Conservation (phyloP, 2,113 vertebrate genomes). For the Tyrannus savana region DNA sequence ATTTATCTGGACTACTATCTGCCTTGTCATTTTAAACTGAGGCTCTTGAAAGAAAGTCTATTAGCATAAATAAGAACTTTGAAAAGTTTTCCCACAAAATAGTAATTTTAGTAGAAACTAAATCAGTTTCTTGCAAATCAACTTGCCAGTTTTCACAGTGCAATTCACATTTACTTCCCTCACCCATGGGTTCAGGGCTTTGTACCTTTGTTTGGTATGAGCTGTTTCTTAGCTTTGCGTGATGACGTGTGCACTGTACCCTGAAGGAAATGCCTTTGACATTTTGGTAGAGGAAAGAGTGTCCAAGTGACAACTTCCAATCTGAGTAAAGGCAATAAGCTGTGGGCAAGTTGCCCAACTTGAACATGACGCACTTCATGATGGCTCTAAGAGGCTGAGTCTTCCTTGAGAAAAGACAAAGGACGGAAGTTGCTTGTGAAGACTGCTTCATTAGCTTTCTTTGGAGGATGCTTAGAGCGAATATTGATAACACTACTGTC, state of each 20-base stretch:
- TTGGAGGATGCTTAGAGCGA: conserved; percentile 4
- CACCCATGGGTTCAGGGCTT: background rate
- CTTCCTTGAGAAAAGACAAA: conserved; percentile 39
- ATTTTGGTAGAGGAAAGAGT: conserved; percentile 1
- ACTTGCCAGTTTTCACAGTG: background rate
- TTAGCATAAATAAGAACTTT: background rate
- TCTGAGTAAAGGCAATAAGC: conserved; percentile 26
- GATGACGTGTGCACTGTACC: background rate
- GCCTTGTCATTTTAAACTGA: background rate
- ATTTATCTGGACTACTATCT: background rate
- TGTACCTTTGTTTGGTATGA: background rate
- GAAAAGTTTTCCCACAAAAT: background rate
- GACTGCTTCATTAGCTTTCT: conserved; percentile 49
- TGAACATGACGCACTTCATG: conserved; percentile 42
- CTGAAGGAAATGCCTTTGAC: conserved; percentile 42
- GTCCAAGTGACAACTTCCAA: background rate
- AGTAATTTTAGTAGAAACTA: background rate
- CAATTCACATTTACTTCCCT: background rate
- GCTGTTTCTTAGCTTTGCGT: background rate
- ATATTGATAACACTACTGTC: conserved; percentile 68
- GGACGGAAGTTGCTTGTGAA: background rate
- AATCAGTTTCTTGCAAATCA: background rate
- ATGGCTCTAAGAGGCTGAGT: conserved; percentile 21
- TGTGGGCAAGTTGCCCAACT: background rate
- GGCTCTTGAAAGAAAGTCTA: background rate